Conservation (phyloP, 1,140 invertebrate genomes). For the Drosophila nasuta region DNA sequence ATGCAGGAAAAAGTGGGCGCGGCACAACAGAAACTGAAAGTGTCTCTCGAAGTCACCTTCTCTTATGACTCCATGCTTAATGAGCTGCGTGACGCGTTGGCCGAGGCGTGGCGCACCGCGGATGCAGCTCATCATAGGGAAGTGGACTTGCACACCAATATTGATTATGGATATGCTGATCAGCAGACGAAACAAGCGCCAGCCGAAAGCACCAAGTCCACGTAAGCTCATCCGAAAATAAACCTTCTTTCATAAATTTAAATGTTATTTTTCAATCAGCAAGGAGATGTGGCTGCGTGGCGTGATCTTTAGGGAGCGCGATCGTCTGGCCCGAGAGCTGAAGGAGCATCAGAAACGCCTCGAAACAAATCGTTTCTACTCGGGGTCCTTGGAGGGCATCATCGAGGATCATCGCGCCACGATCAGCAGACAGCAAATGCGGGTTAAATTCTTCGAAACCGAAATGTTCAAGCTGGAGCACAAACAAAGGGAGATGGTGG, state of each 20-base stretch:
- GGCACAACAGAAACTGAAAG: constrained; percentile 49
- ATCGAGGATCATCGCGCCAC: constrained; percentile 10
- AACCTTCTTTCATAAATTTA: too few species aligned
- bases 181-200: neutral
- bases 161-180: neutral
- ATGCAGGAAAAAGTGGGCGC: constrained; percentile 14
- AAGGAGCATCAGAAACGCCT: constrained; percentile 83
- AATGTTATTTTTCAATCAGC: constrained; percentile 18
- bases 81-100: constrained; percentile 41
- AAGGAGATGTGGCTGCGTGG: constrained; percentile 1
- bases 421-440: neutral
- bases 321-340: constrained; percentile 84
- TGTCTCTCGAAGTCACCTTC: constrained; percentile 41
- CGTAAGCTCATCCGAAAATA: constrained; percentile 6
- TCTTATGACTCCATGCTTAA: constrained; percentile 48
- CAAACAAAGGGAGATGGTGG: constrained; percentile 88
- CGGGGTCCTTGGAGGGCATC: constrained; percentile 78
- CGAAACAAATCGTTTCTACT: constrained; percentile 75
- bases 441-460: neutral
- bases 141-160: neutral
- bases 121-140: constrained; percentile 41
- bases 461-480: constrained; percentile 26
- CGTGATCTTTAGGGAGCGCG: constrained; percentile 83
- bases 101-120: constrained; percentile 59
- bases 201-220: accelerated